Percentiles rank a stretch among this genome's conserved stretches.
phyloP scores from a whole-genome alignment of 2,113 vertebrate genomes.

The Zosterops lateralis region DNA sequence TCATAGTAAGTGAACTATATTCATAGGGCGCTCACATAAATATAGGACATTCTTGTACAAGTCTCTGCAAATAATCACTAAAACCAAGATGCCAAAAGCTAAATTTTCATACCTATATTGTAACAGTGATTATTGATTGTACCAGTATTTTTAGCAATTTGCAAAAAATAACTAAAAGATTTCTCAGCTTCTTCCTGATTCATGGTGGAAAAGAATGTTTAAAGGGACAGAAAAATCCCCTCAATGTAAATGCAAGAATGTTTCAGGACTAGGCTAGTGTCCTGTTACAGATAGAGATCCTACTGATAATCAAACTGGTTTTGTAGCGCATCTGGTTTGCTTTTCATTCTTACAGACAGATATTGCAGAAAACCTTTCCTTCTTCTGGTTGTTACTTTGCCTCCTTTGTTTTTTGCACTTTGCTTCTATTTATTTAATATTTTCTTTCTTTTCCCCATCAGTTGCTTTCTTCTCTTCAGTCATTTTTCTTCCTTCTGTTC shows the following conservation, averaged over 20 bases:
- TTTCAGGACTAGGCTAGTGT: neutral
- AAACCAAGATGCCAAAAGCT: neutral
- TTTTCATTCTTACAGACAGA: neutral
- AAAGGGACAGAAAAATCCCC: neutral
- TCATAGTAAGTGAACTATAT: neutral
- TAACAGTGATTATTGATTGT: neutral
- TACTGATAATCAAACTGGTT: neutral
- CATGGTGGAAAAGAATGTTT: neutral
- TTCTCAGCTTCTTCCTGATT: neutral
- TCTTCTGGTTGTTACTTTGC: neutral
- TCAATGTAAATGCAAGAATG: neutral
- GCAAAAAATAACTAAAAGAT: neutral
- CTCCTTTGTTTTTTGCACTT: neutral
- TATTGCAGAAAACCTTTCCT: neutral
- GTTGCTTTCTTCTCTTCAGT: neutral
- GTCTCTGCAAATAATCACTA: neutral
- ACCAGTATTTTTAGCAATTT: neutral
- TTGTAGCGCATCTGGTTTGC: neutral
- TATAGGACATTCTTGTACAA: neutral
- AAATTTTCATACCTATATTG: neutral
- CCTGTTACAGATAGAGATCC: neutral
- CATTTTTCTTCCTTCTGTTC: conserved; percentile 7
- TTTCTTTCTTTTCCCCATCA: neutral
- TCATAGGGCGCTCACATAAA: neutral
- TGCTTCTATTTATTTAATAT: neutral